phyloP scores from a whole-genome alignment of 1,140 invertebrate genomes.

The Trichonephila clavipes region DNA sequence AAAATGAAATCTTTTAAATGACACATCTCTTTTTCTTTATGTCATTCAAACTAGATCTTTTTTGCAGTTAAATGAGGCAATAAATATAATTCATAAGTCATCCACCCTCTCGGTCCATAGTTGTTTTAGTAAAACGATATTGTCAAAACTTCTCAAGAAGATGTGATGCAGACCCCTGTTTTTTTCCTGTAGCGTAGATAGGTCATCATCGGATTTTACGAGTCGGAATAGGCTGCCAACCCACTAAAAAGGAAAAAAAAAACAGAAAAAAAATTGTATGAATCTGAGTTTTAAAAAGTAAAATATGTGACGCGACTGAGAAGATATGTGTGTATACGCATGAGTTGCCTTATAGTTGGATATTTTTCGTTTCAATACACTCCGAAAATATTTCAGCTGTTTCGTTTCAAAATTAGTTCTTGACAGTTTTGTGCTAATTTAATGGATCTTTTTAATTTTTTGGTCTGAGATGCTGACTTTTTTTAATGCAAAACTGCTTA shows the following conservation, averaged over 20 bases:
- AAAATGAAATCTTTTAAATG: no score
- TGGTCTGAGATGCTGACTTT: not conserved
- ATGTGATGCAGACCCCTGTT: not conserved
- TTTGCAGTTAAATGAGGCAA: not conserved
- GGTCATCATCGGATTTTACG: not conserved
- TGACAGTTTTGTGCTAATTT: not conserved
- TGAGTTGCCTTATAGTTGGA: not conserved
- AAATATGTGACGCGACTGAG: not conserved
- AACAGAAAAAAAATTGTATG: not conserved
- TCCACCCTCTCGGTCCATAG: not conserved
- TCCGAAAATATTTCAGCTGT: not conserved
- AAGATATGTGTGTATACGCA: not conserved
- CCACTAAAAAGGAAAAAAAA: no score
- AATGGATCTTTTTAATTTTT: slow-evolving; percentile 7
- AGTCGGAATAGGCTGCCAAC: not conserved
- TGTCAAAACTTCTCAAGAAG: not conserved
- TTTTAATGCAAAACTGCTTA: not conserved
- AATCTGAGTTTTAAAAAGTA: not conserved
- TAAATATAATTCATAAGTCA: not conserved
- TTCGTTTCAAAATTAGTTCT: not conserved
- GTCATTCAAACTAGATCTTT: not conserved
- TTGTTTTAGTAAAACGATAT: not conserved
- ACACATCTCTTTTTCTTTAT: not conserved
- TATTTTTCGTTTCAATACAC: not conserved
- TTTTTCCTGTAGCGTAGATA: not conserved